Percentiles rank a stretch among this genome's conserved stretches.
Conservation (phyloP, 1,140 invertebrate genomes). For the Saxidomus purpurata region DNA sequence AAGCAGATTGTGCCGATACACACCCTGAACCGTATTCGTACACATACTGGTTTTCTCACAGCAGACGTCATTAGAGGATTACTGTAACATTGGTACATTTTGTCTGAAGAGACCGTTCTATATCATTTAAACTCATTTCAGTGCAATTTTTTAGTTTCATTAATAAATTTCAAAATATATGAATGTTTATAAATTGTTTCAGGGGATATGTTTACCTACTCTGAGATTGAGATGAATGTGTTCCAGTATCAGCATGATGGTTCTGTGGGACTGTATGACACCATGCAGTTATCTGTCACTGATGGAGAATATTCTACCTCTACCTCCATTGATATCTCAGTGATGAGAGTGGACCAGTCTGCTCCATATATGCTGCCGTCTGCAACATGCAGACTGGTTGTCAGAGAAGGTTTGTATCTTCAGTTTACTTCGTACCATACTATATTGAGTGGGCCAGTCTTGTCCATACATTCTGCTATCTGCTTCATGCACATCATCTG, state of each 20-base stretch:
- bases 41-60: no score
- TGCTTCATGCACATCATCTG: constrained; percentile 69
- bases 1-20: no score
- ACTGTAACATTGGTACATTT: no score
- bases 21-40: no score
- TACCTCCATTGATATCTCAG: constrained; percentile 69
- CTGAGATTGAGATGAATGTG: constrained; percentile 72
- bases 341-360: constrained; percentile 73
- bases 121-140: no score
- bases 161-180: no score
- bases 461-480: constrained; percentile 69
- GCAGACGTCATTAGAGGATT: no score
- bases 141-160: no score
- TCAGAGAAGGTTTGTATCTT: constrained; percentile 80
- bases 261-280: constrained; percentile 66
- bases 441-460: constrained; percentile 69
- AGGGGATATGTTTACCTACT: constrained; percentile 78
- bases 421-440: background rate
- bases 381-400: constrained; percentile 74
- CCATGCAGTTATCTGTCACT: constrained; percentile 75
- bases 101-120: no score
- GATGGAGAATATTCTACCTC: constrained; percentile 73
- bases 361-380: constrained; percentile 72
- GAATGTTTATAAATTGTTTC: no score
- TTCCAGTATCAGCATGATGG: constrained; percentile 82